Conservation (phyloP, 2,888 invertebrate species). For the Microctonus hyperodae region DNA sequence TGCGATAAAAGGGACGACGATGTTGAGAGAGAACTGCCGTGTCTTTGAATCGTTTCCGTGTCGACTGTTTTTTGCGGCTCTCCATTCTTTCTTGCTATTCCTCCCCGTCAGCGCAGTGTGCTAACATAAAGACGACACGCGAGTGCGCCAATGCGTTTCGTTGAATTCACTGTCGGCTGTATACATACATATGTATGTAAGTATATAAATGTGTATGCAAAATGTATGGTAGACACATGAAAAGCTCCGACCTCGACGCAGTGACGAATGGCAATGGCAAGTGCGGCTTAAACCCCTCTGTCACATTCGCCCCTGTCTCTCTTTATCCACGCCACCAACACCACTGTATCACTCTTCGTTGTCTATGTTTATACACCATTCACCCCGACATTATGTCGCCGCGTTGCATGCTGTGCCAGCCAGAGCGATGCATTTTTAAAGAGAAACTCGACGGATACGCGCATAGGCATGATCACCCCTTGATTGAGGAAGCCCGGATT, state of each 20-base stretch:
- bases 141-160: slow-evolving; percentile 3
- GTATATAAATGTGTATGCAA: neutral
- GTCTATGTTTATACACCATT: neutral
- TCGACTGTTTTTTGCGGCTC: slow-evolving; percentile 9
- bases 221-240: slow-evolving; percentile 11
- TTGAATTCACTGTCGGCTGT: slow-evolving; percentile 7
- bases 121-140: slow-evolving; percentile 16
- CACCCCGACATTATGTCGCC: slow-evolving; percentile 5
- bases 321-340: neutral
- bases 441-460: slow-evolving; percentile 3
- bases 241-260: slow-evolving; percentile 32
- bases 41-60: slow-evolving; percentile 8
- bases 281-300: slow-evolving; percentile 38
- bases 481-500: slow-evolving; percentile 14
- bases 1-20: slow-evolving; percentile 8
- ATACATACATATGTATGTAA: neutral
- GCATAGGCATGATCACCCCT: slow-evolving; percentile 2
- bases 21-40: neutral
- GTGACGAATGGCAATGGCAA: slow-evolving; percentile 42
- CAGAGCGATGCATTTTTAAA: slow-evolving; percentile 25
- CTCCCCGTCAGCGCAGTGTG: neutral
- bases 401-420: neutral
- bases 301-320: slow-evolving; percentile 9
- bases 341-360: neutral
- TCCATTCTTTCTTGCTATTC: neutral